Percentiles rank a stretch among this genome's conserved stretches.
These are phyloP conservation scores for Apostichopus leukothele DNA, from an alignment of 53 echinoderm and acorn worm species.

Conservation along the genomic window DNA sequence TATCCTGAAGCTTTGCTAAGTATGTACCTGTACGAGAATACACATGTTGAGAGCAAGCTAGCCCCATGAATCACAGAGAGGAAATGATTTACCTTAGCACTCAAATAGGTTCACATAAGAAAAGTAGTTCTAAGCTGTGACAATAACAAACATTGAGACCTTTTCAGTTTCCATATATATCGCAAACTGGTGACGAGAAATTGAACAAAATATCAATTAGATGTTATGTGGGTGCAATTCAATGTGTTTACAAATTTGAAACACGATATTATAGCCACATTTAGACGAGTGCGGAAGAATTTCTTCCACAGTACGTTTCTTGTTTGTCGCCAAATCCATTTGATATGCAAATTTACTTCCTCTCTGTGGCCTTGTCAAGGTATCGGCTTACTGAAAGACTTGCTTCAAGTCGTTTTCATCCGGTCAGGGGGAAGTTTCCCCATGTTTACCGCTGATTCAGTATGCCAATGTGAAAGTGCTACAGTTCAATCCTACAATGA, in stretches of 20 bases:
- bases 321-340: constrained; percentile 69
- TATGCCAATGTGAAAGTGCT: neutral
- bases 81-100: constrained; percentile 67
- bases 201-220: neutral
- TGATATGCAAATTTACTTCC: constrained; percentile 99
- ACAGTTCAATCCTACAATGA: neutral
- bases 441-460: neutral
- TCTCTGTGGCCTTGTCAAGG: constrained; percentile 96
- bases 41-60: constrained; percentile 44
- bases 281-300: constrained; percentile 46
- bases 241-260: neutral
- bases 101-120: constrained; percentile 26
- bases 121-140: constrained; percentile 50
- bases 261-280: neutral
- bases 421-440: constrained; percentile 23
- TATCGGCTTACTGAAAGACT: constrained; percentile 92
- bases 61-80: constrained; percentile 73
- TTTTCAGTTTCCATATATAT: neutral
- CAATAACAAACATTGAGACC: constrained; percentile 29
- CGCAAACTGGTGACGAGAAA: neutral
- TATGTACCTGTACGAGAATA: constrained; percentile 44
- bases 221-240: neutral
- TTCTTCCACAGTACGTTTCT: constrained; percentile 42
- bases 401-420: constrained; percentile 42
- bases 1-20: constrained; percentile 26